Evolutionary conservation across 2,888 invertebrate genomes (phyloP).

Genomic region (Pecten maximus): DNA sequence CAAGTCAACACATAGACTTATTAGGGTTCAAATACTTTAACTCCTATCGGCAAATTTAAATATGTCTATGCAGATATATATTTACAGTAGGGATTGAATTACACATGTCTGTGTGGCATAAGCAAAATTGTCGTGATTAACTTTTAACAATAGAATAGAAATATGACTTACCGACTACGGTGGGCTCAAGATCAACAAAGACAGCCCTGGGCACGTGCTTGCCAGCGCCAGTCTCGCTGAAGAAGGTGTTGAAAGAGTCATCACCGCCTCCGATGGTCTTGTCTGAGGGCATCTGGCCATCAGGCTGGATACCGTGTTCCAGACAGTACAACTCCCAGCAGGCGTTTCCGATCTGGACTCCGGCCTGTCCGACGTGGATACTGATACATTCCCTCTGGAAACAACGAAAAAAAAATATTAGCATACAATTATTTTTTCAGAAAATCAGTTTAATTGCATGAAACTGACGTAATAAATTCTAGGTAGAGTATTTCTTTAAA

Average conservation of each 20-base stretch:
- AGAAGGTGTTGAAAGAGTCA: conserved; percentile 92
- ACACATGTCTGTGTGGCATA: too few species aligned
- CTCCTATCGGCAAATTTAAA: neutral
- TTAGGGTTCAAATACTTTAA: too few species aligned
- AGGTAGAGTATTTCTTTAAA: too few species aligned
- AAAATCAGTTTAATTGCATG: too few species aligned
- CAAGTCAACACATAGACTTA: too few species aligned
- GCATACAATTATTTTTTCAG: neutral
- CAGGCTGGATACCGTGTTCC: conserved; percentile 85
- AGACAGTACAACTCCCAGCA: conserved; percentile 86
- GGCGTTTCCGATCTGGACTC: conserved; percentile 85
- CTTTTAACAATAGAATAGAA: neutral
- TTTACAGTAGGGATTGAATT: too few species aligned
- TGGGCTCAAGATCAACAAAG: conserved; percentile 96
- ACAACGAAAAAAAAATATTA: conserved; percentile 27
- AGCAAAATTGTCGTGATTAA: too few species aligned
- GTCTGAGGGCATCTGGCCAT: conserved; percentile 88
- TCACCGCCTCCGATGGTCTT: conserved; percentile 90
- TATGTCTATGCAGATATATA: neutral
- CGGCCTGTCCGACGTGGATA: conserved; percentile 84
- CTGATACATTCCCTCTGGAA: conserved; percentile 83
- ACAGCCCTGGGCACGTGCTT: conserved; percentile 87
- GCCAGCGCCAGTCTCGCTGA: conserved; percentile 94
- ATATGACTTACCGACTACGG: conserved; percentile 89
- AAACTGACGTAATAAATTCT: too few species aligned